These are phyloP conservation scores for Mus minutoides DNA, from an alignment of 2,797 vertebrate genomes.

Conservation along the genomic window DNA sequence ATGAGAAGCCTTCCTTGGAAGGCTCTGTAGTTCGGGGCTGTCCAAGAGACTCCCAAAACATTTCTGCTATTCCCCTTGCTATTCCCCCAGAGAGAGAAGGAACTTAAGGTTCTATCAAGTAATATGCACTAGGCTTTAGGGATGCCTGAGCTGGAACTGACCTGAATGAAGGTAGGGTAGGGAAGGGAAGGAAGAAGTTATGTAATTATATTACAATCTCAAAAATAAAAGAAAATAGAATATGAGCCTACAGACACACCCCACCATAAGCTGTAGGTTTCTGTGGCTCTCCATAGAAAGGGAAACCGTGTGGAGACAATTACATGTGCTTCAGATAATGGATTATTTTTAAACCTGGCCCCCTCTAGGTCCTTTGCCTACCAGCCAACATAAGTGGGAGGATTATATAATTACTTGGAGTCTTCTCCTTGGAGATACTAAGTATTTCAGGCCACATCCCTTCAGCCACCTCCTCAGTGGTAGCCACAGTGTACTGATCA, in stretches of 20 bases:
- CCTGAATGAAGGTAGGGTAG: background rate
- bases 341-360: conserved; percentile 30
- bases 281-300: background rate
- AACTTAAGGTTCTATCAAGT: background rate
- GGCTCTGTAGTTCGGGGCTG: background rate
- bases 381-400: conserved; percentile 30
- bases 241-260: conserved; percentile 23
- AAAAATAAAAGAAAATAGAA: background rate
- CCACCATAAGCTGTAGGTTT: background rate
- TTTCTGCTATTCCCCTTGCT: background rate
- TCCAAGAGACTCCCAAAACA: background rate
- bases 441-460: conserved; percentile 47
- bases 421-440: conserved; percentile 33
- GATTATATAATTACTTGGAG: conserved; percentile 40
- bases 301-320: conserved; percentile 23
- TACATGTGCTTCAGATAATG: conserved; percentile 37
- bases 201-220: background rate
- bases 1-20: background rate
- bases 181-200: background rate
- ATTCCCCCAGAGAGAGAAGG: background rate
- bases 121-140: background rate
- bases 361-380: background rate
- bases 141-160: background rate
- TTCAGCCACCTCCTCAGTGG: conserved; percentile 32
- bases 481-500: background rate